Evolutionary conservation across 2,888 invertebrate genomes (phyloP).

Genomic region (Andrena bicolor): DNA sequence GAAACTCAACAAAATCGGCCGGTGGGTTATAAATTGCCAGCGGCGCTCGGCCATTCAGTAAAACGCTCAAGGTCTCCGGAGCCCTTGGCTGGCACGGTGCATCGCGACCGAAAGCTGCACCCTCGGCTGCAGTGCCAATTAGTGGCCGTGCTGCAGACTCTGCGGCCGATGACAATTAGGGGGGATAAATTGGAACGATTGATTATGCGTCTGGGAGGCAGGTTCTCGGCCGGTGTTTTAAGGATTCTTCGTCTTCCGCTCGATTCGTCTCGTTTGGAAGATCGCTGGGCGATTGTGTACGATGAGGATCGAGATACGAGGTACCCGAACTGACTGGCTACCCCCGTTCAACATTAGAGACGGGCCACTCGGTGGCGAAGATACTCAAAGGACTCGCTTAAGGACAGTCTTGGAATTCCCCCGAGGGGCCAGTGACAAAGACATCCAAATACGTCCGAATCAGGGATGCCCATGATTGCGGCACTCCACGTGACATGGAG

Average conservation of each 20-base stretch:
- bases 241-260: background rate
- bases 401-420: too few relatives aligned
- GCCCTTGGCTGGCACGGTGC: constrained; percentile 32
- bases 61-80: constrained; percentile 47
- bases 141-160: constrained; percentile 5
- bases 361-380: background rate
- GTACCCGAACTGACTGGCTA: background rate
- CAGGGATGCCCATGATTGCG: background rate
- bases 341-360: background rate
- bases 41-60: constrained; percentile 51
- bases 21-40: constrained; percentile 60
- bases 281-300: background rate
- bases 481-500: background rate
- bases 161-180: constrained; percentile 33
- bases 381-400: too few relatives aligned
- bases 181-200: constrained; percentile 53
- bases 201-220: constrained; percentile 36
- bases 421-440: too few relatives aligned
- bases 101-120: constrained; percentile 25
- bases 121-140: constrained; percentile 45
- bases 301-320: background rate
- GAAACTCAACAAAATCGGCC: constrained; percentile 57
- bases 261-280: background rate
- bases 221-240: background rate
- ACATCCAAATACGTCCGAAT: too few relatives aligned